These are phyloP conservation scores for Cepaea nemoralis DNA, from an alignment of 1,140 invertebrate genomes.

Conservation along the genomic window DNA sequence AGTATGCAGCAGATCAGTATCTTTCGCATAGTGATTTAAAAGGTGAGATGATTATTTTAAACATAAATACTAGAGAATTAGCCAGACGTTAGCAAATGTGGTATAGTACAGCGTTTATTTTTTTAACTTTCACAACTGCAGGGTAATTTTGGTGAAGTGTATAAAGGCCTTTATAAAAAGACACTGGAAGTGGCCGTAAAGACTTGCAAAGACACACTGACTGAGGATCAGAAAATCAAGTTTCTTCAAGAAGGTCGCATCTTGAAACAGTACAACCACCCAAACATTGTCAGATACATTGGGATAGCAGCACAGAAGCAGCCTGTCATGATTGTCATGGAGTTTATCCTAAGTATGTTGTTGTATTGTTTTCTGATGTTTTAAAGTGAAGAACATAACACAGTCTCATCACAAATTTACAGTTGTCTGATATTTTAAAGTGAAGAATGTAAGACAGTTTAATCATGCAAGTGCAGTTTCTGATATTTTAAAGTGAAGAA, in stretches of 20 bases:
- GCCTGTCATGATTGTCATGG: conserved; percentile 99
- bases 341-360: conserved; percentile 87
- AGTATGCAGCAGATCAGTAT: too few relatives aligned
- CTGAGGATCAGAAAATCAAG: conserved; percentile 95
- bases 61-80: too few relatives aligned
- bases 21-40: too few relatives aligned
- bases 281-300: conserved; percentile 88
- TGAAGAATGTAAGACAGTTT: too few relatives aligned
- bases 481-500: too few relatives aligned
- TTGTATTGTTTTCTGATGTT: neutral
- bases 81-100: too few relatives aligned
- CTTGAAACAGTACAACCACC: conserved; percentile 95
- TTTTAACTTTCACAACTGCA: conserved; percentile 71
- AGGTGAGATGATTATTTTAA: too few relatives aligned
- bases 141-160: conserved; percentile 98
- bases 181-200: conserved; percentile 90
- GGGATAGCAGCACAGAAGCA: conserved; percentile 98
- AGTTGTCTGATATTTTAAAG: too few relatives aligned
- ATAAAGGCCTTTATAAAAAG: conserved; percentile 88
- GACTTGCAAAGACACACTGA: conserved; percentile 89
- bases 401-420: too few relatives aligned
- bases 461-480: too few relatives aligned
- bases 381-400: too few relatives aligned
- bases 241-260: conserved; percentile 96
- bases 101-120: too few relatives aligned